Conservation (phyloP, 2,797 vertebrate genomes). For the Basileuterus tristriatus region DNA sequence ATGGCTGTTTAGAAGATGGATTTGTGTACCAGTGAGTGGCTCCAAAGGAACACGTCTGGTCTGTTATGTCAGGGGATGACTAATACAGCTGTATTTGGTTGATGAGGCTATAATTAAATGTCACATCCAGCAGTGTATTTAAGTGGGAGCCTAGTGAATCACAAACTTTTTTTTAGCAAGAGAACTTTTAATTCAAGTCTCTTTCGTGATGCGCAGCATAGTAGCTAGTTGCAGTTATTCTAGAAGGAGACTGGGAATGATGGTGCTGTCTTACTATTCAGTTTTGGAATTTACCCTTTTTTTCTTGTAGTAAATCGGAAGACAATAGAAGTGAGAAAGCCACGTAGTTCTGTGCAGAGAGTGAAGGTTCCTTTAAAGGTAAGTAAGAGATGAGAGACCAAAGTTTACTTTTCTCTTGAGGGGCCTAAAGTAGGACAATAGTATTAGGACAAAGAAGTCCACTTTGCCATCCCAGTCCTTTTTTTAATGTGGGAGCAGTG, state of each 20-base stretch:
- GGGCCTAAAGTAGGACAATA: not conserved
- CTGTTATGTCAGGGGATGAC: not conserved
- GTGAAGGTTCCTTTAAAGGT: not conserved
- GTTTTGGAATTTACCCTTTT: not conserved
- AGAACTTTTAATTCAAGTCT: not conserved
- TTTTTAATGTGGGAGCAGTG: not conserved
- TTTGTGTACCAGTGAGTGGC: not conserved
- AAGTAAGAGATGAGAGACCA: not conserved
- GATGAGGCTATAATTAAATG: not conserved
- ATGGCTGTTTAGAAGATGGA: not conserved
- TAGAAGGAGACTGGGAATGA: not conserved
- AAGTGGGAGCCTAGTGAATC: not conserved
- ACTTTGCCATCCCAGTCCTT: not conserved
- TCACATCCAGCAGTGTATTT: not conserved
- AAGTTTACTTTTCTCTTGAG: not conserved
- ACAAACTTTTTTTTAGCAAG: not conserved
- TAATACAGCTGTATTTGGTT: not conserved
- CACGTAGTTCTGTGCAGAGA: slow-evolving; percentile 73
- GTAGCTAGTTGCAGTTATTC: not conserved
- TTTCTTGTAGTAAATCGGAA: slow-evolving; percentile 75
- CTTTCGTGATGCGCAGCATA: not conserved
- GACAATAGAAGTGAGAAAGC: slow-evolving; percentile 70
- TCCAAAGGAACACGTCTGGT: not conserved
- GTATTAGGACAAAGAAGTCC: not conserved
- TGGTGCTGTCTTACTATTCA: not conserved